phyloP scores from a whole-genome alignment of 1,140 invertebrate genomes.

The Triops cancriformis region DNA sequence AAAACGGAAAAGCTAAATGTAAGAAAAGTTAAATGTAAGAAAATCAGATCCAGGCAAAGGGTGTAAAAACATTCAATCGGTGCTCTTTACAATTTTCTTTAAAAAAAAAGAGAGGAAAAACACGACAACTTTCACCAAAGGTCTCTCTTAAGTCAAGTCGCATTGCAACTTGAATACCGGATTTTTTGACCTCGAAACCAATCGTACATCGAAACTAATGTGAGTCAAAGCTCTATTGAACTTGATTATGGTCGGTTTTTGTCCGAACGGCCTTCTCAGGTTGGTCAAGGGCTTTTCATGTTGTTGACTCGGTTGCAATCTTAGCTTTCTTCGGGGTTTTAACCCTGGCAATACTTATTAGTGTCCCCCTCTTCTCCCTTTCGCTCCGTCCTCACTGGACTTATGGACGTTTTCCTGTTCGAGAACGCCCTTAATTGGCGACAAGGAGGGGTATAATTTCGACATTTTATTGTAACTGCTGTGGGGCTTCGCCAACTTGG shows the following conservation, averaged over 20 bases:
- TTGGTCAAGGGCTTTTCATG: not conserved
- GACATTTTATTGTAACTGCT: not conserved
- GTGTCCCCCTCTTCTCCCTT: not conserved
- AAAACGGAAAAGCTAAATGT: too few relatives aligned
- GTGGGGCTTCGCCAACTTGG: not conserved
- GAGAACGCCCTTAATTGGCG: not conserved
- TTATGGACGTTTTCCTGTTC: not conserved
- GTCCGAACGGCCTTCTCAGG: not conserved
- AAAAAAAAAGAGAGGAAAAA: too few relatives aligned
- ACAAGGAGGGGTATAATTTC: not conserved
- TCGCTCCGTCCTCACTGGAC: not conserved
- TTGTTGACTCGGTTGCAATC: not conserved
- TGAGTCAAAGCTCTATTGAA: not conserved
- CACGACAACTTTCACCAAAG: too few relatives aligned
- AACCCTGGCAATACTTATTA: not conserved
- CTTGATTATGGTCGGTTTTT: not conserved
- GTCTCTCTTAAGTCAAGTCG: too few relatives aligned
- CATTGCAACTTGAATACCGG: too few relatives aligned
- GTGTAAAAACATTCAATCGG: too few relatives aligned
- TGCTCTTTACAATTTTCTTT: too few relatives aligned
- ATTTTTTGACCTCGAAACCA: too few relatives aligned
- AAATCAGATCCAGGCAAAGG: too few relatives aligned
- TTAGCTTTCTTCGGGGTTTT: not conserved
- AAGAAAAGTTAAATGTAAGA: too few relatives aligned
- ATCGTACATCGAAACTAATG: too few relatives aligned